Conservation (phyloP, 2,113 vertebrate species). For the Colinus virginianus region DNA sequence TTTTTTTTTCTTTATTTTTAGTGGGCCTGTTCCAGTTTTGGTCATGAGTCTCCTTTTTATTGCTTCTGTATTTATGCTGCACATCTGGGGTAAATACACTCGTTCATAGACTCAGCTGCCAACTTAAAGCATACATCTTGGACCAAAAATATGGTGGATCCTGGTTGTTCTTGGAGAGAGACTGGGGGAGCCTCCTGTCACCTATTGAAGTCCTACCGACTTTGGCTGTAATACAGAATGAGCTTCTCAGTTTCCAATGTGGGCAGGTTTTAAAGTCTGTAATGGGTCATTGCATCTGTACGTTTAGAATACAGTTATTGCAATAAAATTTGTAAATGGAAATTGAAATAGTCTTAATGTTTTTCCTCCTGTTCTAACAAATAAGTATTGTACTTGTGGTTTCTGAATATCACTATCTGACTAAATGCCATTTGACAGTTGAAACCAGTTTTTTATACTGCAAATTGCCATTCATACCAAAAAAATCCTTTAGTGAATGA, state of each 20-base stretch:
- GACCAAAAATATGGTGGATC: slow-evolving; percentile 90
- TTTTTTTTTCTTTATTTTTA: slow-evolving; percentile 76
- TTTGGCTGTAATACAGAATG: slow-evolving; percentile 54
- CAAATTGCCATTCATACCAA: background rate
- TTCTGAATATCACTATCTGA: background rate
- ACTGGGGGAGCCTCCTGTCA: slow-evolving; percentile 66
- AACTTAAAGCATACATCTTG: slow-evolving; percentile 82
- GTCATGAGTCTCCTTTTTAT: slow-evolving; percentile 99
- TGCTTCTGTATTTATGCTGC: slow-evolving; percentile 99
- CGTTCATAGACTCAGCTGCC: slow-evolving; percentile 87
- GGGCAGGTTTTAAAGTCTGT: slow-evolving; percentile 39
- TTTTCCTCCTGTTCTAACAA: slow-evolving; percentile 27
- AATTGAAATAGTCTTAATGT: slow-evolving; percentile 39
- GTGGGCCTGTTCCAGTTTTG: slow-evolving; percentile 96
- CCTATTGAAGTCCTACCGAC: slow-evolving; percentile 53
- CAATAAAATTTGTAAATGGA: slow-evolving; percentile 70
- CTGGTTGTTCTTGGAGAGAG: slow-evolving; percentile 70
- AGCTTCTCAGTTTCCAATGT: slow-evolving; percentile 59
- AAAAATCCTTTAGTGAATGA: background rate
- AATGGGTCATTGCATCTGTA: slow-evolving; percentile 41
- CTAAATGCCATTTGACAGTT: background rate
- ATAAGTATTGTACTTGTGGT: background rate
- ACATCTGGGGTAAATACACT: slow-evolving; percentile 99
- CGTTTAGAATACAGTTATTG: slow-evolving; percentile 26
- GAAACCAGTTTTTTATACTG: background rate